phyloP scores from a whole-genome alignment of 2,888 invertebrate genomes.

The Griposia aprilina region DNA sequence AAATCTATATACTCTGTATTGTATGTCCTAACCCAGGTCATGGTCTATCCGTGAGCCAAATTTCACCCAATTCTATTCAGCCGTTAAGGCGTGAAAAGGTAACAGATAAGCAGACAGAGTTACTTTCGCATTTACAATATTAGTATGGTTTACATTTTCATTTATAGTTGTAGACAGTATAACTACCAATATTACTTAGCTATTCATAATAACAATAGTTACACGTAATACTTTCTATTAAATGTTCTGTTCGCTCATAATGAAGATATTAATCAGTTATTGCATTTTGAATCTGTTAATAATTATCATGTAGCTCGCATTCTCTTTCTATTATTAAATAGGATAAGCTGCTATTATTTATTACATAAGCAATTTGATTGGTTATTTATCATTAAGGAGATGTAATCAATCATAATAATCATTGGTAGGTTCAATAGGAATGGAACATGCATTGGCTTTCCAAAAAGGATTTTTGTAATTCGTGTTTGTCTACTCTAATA shows the following conservation, averaged over 20 bases:
- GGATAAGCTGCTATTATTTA: slow-evolving; percentile 33
- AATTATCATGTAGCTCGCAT: slow-evolving; percentile 20
- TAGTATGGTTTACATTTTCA: background rate
- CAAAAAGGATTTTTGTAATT: slow-evolving; percentile 5
- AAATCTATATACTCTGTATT: background rate
- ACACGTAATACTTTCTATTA: slow-evolving; percentile 47
- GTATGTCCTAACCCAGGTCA: no score
- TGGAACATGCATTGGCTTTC: background rate
- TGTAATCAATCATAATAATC: slow-evolving; percentile 22
- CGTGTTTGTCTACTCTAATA: background rate
- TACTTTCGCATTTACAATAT: background rate
- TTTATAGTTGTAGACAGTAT: slow-evolving; percentile 3
- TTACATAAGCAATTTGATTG: slow-evolving; percentile 25
- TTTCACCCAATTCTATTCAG: background rate
- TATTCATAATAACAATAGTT: slow-evolving; percentile 34
- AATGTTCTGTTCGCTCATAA: slow-evolving; percentile 38
- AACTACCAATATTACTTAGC: slow-evolving; percentile 3
- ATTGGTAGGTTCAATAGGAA: background rate
- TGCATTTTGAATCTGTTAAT: slow-evolving; percentile 47
- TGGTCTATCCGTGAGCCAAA: background rate
- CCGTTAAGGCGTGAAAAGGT: background rate
- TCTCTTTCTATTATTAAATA: slow-evolving; percentile 38
- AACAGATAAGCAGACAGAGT: background rate
- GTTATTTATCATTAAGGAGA: background rate
- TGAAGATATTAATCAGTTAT: slow-evolving; percentile 59